Evolutionary conservation across 2,797 vertebrate genomes (phyloP), one percentile per base, ranked within the genome.

Genomic region (Borostomias antarcticus): DNA sequence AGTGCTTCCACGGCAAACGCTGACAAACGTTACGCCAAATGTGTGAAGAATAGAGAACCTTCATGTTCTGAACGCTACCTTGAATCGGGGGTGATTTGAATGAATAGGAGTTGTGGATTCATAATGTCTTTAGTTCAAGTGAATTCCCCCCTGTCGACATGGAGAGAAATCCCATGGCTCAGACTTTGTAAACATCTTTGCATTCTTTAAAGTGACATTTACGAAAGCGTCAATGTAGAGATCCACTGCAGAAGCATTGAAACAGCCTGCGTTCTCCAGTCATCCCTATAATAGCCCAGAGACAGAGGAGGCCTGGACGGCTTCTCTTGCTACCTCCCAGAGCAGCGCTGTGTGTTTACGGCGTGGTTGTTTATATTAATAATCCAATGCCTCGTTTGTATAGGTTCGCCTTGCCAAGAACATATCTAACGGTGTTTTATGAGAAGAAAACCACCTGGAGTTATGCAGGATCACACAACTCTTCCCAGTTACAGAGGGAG

Each of bases 361-460:
- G 23, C 45, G 23, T 19, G 7, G 17, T 17, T 26, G 7, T 64
- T 37, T 40, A 17, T 53, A 15, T 40, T 53, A 28, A 25, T 26
- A 11, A n/a, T 59, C 66, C 75, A 72, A 0, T 58, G 59, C 54
- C 65, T 78, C 72, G 2, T 77, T 67, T 85, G 79, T 83, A 7
- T 80, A 79, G 50, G 5, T 72, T 66, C 3, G 48, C n/a, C 13
- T 21, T 71, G 73, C 79, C 71, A 81, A 82, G 61, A 69, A 69
- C 78, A 69, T 72, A 53, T 64, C 64, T 68, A 73, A 50, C 70
- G 67, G 58, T 58, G 70, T 19, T 17, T 21, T 21, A 19, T 40
- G 17, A 54, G 5, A 1, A 66, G 13, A 47, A 33, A 47, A 30
- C 35, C 28, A 17, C 17, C 32, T 63, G 11, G 30, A 58, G 57